Base-by-base conservation (phyloP, 1,140 invertebrate species). In the Zaprionus ornatus region DNA sequence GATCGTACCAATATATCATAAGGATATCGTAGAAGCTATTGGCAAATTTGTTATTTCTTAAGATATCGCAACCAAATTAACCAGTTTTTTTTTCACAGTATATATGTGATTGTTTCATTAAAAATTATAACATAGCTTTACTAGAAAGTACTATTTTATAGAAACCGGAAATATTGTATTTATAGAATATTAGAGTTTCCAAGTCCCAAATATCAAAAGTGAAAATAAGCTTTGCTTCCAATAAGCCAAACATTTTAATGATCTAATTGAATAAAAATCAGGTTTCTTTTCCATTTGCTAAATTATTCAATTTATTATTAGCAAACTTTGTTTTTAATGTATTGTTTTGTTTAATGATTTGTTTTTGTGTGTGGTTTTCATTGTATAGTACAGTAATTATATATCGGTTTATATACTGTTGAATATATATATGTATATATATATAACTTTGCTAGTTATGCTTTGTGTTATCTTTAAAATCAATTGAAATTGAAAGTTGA, bases 261-360 rank as follows among this genome's bases (percentile, higher is more conserved):
- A 13, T 15, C 15, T 9, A n/a, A 5, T 52, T 19, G 7, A 70
- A 70, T 60, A 71, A 40, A 56, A 81, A 23, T 65, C 7, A 15
- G 40, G 12, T 25, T 29, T 55, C 66, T 40, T 80, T 80, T 87
- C 69, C 84, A 87, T 87, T 87, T 87, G 84, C 84, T 87, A 87
- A 87, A 87, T 87, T 87, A 73, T 84, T 87, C 68, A 63, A 70
- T 83, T 88, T 88, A 84, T 84, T 86, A 84, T 87, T 87, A 87
- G 84, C 84, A 87, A 87, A 87, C 77, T 87, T 79, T 32, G 9
- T 32, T 79, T 78, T 75, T 37, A 56, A 35, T 56, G 27, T 70
- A 75, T 69, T 69, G 42, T 73, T 70, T 74, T 67, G 23, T 65
- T 56, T 50, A 65, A 63, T 74, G 65, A 64, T 79, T 86, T 69